Conservation (phyloP, 2,113 vertebrate species). For the Siniperca knerii region DNA sequence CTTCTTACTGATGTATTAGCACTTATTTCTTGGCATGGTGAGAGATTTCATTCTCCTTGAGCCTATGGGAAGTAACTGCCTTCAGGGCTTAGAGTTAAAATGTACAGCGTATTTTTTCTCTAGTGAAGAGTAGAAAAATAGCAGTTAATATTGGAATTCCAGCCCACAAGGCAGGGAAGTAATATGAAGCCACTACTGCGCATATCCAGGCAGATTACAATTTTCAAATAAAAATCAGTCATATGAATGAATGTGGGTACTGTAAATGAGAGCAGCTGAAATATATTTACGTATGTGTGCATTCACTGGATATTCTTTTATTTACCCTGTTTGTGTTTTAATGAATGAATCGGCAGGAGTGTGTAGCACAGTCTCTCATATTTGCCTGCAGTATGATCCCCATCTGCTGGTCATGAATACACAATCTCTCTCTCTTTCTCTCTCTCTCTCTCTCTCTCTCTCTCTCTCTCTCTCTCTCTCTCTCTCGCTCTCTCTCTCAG, state of each 20-base stretch:
- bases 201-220: background rate
- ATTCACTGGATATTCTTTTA: background rate
- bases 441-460: background rate
- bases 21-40: background rate
- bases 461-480: background rate
- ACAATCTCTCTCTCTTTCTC: background rate
- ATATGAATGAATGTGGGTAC: background rate
- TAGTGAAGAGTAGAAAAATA: background rate
- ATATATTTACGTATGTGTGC: background rate
- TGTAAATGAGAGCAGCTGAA: background rate
- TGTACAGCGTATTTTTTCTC: background rate
- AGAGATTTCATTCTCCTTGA: background rate
- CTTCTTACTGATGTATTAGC: background rate
- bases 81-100: background rate
- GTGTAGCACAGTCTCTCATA: background rate
- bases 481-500: background rate
- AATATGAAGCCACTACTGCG: background rate
- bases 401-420: conserved; percentile 13
- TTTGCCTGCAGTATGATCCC: conserved; percentile 18
- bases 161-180: background rate
- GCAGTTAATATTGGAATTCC: background rate
- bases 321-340: conserved; percentile 15
- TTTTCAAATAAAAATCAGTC: conserved; percentile 1
- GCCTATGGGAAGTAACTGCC: background rate
- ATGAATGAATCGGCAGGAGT: conserved; percentile 16